Evolutionary conservation across 2,888 invertebrate genomes (phyloP).

Genomic region (Pseudococcus viburni): DNA sequence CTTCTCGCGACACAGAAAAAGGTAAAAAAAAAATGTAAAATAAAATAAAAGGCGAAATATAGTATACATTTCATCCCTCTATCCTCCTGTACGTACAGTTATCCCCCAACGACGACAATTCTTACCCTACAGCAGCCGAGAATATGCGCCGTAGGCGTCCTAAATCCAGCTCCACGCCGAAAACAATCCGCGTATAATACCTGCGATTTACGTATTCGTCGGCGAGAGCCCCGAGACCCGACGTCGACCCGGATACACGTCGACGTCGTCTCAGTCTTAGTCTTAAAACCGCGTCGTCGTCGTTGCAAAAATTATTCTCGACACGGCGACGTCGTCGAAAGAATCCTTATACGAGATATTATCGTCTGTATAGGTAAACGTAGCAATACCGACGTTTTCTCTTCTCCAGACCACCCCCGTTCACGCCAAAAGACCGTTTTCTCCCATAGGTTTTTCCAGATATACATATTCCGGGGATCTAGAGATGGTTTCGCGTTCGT

Average conservation of each 20-base stretch:
- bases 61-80: neutral
- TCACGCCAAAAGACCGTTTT: no score
- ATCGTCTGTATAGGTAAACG: neutral
- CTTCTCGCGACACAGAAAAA: neutral
- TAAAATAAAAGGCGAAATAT: neutral
- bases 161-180: neutral
- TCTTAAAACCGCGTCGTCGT: no score
- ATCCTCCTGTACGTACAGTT: neutral
- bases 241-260: neutral
- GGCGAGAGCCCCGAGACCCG: neutral
- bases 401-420: no score
- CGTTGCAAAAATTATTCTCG: neutral
- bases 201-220: neutral
- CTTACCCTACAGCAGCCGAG: neutral
- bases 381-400: no score
- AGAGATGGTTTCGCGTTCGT: no score
- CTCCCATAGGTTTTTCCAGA: no score
- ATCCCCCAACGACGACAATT: slow-evolving; percentile 5
- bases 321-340: slow-evolving; percentile 14
- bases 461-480: no score
- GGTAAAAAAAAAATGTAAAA: neutral
- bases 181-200: slow-evolving; percentile 14
- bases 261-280: no score
- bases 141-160: slow-evolving; percentile 14
- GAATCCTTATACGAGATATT: neutral